phyloP scores from a whole-genome alignment of 1,140 invertebrate species.

The Formica selysi region DNA sequence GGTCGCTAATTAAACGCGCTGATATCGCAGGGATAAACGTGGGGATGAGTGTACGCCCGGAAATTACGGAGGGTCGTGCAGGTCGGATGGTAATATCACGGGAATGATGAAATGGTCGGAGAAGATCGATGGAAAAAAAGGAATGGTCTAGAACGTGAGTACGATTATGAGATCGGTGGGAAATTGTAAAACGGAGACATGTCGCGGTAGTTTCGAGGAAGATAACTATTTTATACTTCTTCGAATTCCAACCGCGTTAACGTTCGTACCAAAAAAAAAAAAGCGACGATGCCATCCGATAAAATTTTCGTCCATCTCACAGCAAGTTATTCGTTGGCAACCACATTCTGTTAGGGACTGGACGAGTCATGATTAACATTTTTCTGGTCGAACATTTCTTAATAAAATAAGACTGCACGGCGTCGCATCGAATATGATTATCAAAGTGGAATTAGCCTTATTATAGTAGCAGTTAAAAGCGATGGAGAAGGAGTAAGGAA shows the following conservation, averaged over 20 bases:
- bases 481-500: background rate
- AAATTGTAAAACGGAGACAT: constrained; percentile 76
- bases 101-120: background rate
- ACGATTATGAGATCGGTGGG: constrained; percentile 64
- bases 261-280: constrained; percentile 72
- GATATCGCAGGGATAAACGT: constrained; percentile 20
- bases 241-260: constrained; percentile 67
- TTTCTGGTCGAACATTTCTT: background rate
- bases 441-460: constrained; percentile 19
- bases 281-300: background rate
- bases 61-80: constrained; percentile 57
- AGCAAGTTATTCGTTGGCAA: background rate
- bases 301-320: no score
- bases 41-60: constrained; percentile 35
- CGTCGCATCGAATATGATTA: background rate
- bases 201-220: constrained; percentile 68
- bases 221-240: constrained; percentile 78
- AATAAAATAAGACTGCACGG: background rate
- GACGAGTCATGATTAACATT: background rate
- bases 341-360: background rate
- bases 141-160: constrained; percentile 31
- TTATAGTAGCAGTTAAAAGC: background rate
- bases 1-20: constrained; percentile 63
- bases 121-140: constrained; percentile 10
- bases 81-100: constrained; percentile 20